These are phyloP conservation scores for Syrmaticus mikado DNA, from an alignment of 2,113 vertebrate species.

Conservation along the genomic window DNA sequence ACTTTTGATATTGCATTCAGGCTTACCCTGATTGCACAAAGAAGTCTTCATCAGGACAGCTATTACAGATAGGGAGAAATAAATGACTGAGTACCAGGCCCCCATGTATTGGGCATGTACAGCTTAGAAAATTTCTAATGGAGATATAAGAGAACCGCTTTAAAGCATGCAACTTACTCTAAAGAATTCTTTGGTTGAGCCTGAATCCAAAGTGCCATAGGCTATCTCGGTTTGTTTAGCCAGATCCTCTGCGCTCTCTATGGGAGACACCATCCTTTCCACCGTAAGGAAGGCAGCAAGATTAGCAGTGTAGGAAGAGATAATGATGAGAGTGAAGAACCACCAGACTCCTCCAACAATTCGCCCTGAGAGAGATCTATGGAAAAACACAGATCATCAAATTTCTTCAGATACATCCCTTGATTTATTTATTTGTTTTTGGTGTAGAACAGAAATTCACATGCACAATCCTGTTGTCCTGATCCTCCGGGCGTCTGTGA, in stretches of 20 bases:
- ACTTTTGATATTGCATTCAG: not conserved
- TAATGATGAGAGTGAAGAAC: constrained; percentile 99
- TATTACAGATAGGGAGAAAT: not conserved
- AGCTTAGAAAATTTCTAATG: constrained; percentile 25
- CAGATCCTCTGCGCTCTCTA: constrained; percentile 98
- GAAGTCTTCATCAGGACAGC: not conserved
- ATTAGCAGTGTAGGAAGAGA: constrained; percentile 99
- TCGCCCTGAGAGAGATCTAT: constrained; percentile 96
- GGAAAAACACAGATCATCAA: constrained; percentile 72
- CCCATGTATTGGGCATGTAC: not conserved
- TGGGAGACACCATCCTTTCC: constrained; percentile 99
- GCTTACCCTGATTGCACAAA: not conserved
- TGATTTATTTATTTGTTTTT: not conserved
- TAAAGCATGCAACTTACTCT: constrained; percentile 87
- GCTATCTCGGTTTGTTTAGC: constrained; percentile 99
- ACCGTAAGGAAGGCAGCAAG: constrained; percentile 99
- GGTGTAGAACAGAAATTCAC: not conserved
- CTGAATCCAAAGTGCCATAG: constrained; percentile 98
- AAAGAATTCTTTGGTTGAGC: constrained; percentile 99
- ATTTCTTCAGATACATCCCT: constrained; percentile 21
- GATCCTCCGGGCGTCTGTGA: not conserved
- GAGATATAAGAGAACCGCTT: constrained; percentile 4
- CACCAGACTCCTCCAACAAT: constrained; percentile 99
- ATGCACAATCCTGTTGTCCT: not conserved
- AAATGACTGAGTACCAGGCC: not conserved